Evolutionary conservation across 2,797 vertebrate species (phyloP).

Genomic region (Arctocebus calabarensis): DNA sequence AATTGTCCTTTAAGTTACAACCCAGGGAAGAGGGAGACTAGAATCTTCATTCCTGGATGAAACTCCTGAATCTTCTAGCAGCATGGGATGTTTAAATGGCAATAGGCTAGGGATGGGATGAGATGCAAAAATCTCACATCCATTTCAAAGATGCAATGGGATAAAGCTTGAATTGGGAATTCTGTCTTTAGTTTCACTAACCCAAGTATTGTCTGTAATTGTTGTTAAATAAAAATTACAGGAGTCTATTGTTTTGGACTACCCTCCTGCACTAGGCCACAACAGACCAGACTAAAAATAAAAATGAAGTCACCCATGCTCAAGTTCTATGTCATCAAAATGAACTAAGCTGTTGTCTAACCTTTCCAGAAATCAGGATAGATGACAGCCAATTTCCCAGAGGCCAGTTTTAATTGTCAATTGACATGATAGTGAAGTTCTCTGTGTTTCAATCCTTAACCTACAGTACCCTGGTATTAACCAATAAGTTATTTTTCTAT

Average conservation of each 20-base stretch:
- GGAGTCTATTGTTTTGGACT: neutral
- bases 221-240: neutral
- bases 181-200: neutral
- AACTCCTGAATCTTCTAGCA: slow-evolving; percentile 38
- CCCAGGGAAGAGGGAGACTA: neutral
- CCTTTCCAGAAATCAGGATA: neutral
- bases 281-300: neutral
- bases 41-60: slow-evolving; percentile 30
- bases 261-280: neutral
- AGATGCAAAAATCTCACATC: neutral
- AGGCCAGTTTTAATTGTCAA: neutral
- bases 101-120: neutral
- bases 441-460: neutral
- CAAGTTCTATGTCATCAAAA: neutral
- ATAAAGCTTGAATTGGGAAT: neutral
- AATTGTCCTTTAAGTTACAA: neutral
- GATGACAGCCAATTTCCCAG: neutral
- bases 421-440: neutral
- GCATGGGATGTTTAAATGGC: neutral
- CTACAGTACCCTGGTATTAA: neutral
- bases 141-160: slow-evolving; percentile 6
- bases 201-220: neutral
- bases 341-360: neutral
- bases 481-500: neutral
- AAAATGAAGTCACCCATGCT: neutral